A percentile compares a stretch with the other conserved stretches of the same genome.
Evolutionary conservation across 2,797 vertebrate genomes (phyloP).

Genomic region (Alca torda): DNA sequence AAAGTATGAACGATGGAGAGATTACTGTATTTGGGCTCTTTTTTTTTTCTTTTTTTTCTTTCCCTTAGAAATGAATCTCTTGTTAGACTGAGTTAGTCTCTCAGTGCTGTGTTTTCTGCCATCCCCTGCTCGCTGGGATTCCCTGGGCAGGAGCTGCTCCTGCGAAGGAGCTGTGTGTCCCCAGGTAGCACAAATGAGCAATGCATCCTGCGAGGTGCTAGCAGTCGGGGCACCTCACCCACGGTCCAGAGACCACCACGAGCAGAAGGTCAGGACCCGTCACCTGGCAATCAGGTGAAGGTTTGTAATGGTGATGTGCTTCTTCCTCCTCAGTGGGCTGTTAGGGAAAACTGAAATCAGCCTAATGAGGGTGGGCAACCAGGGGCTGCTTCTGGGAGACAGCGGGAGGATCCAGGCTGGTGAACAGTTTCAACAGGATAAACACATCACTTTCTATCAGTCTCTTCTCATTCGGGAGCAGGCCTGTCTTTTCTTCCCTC

Average conservation of each 20-base stretch:
- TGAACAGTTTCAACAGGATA: neutral
- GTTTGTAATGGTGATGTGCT: neutral
- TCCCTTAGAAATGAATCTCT: neutral
- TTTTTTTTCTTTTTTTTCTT: too few species aligned
- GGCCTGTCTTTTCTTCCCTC: neutral
- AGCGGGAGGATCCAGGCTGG: neutral
- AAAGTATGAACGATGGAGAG: neutral
- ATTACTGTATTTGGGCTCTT: neutral
- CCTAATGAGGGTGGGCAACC: neutral
- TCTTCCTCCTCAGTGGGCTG: fast-evolving
- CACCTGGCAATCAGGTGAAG: neutral
- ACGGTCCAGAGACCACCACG: fast-evolving
- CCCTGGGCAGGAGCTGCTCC: neutral
- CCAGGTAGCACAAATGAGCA: neutral
- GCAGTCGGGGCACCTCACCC: neutral
- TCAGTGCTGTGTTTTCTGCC: neutral
- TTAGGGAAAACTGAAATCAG: neutral
- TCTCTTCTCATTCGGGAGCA: neutral
- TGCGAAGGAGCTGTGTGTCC: neutral
- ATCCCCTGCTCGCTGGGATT: neutral
- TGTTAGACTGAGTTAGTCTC: neutral
- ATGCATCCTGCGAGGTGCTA: fast-evolving
- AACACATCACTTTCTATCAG: neutral
- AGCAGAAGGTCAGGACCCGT: neutral
- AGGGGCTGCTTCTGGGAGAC: neutral